These are phyloP conservation scores for Holothuria glaberrima DNA, from an alignment of 35 echinoderm and acorn worm genomes.

Conservation along the genomic window DNA sequence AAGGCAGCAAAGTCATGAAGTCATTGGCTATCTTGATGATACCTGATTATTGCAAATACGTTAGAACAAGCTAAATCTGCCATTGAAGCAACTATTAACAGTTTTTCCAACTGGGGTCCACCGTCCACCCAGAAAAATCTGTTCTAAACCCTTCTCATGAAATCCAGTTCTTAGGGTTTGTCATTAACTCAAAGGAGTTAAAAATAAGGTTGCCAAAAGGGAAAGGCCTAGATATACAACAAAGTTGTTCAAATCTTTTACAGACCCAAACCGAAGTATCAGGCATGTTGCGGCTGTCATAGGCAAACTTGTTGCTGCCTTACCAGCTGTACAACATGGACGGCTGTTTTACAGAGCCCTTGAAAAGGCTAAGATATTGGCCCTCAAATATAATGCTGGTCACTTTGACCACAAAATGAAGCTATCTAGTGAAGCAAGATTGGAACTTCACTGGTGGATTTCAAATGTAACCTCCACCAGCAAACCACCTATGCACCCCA, in stretches of 20 bases:
- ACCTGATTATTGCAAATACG: background rate
- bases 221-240: background rate
- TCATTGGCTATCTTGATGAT: slow-evolving; percentile 37
- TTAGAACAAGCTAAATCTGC: slow-evolving; percentile 17
- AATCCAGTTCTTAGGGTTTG: background rate
- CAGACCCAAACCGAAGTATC: slow-evolving; percentile 35
- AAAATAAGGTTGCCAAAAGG: background rate
- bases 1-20: slow-evolving; percentile 42
- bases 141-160: background rate
- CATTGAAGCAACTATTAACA: background rate
- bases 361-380: slow-evolving; percentile 36
- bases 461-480: background rate
- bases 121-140: slow-evolving; percentile 3
- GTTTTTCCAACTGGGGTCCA: background rate
- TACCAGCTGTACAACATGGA: slow-evolving; percentile 69
- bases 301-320: slow-evolving; percentile 14
- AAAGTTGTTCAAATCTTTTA: no score
- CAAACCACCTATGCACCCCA: background rate
- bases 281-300: slow-evolving; percentile 28
- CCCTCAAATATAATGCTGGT: slow-evolving; percentile 41
- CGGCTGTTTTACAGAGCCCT: slow-evolving; percentile 64
- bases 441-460: slow-evolving; percentile 65
- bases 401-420: slow-evolving; percentile 73
- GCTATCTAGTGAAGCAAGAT: slow-evolving; percentile 32
- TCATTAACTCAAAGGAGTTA: background rate